Evolutionary conservation across 2,797 vertebrate species (phyloP).

Genomic region (Halcyon chelicuti): DNA sequence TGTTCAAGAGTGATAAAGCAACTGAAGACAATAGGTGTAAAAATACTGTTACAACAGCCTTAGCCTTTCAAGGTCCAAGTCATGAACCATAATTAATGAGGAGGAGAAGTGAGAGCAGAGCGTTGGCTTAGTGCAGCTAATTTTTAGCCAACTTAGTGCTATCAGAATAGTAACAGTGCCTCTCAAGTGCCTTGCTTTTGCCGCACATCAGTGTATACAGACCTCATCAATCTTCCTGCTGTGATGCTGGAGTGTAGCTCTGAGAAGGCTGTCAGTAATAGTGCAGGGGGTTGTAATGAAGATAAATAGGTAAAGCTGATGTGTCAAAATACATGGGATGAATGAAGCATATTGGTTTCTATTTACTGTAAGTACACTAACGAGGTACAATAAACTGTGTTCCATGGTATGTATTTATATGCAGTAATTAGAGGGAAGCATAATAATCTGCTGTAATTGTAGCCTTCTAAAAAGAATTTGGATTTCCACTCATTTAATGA

Average conservation of each 20-base stretch:
- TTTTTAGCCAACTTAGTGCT: conserved; percentile 31
- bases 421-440: conserved; percentile 47
- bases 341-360: conserved; percentile 17
- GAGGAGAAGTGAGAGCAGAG: conserved; percentile 13
- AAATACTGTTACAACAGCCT: neutral
- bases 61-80: neutral
- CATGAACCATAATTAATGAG: conserved; percentile 35
- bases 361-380: conserved; percentile 54
- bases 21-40: neutral
- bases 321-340: conserved; percentile 33
- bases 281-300: conserved; percentile 42
- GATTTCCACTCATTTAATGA: neutral
- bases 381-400: conserved; percentile 24
- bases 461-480: conserved; percentile 28
- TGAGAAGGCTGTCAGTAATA: conserved; percentile 38
- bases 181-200: conserved; percentile 43
- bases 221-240: conserved; percentile 58
- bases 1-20: neutral
- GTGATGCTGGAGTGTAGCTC: neutral
- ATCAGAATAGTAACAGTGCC: neutral
- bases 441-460: conserved; percentile 51
- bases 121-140: neutral
- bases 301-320: conserved; percentile 33
- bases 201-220: conserved; percentile 21
- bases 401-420: conserved; percentile 15